Percentiles rank a stretch among this genome's conserved stretches.
Conservation (phyloP, 2,888 invertebrate species). For the Oligia strigilis region DNA sequence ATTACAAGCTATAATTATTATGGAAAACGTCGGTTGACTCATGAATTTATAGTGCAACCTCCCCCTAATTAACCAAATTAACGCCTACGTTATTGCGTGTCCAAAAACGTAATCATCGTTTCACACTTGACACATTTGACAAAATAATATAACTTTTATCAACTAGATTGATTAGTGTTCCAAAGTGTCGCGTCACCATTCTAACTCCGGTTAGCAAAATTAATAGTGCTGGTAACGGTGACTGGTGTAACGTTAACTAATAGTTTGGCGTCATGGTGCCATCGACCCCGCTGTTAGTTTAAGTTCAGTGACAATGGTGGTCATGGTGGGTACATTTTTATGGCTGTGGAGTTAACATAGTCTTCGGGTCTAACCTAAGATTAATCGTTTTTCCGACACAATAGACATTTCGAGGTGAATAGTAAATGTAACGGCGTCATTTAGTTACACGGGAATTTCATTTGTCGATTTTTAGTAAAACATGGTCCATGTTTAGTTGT, state of each 20-base stretch:
- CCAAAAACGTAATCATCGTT: conserved; percentile 49
- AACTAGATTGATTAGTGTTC: conserved; percentile 61
- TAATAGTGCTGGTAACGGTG: conserved; percentile 62
- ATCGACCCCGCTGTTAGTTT: conserved; percentile 44
- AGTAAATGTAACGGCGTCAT: conserved; percentile 10
- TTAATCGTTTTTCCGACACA: conserved; percentile 29
- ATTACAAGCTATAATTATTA: conserved; percentile 27
- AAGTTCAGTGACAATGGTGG: conserved; percentile 33
- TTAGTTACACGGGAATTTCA: conserved; percentile 1
- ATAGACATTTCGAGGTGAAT: conserved; percentile 22
- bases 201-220: conserved; percentile 49
- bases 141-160: conserved; percentile 59
- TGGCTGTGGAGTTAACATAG: conserved; percentile 10
- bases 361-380: conserved; percentile 37
- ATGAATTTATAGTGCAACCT: conserved; percentile 22
- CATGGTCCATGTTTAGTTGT: neutral
- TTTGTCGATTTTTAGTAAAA: neutral
- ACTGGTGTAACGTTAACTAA: conserved; percentile 59
- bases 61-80: conserved; percentile 33
- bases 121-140: conserved; percentile 53
- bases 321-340: conserved; percentile 32
- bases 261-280: conserved; percentile 61
- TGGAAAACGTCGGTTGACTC: conserved; percentile 11
- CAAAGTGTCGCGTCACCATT: conserved; percentile 57
- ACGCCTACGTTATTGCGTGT: conserved; percentile 9